Evolutionary conservation across 1,140 invertebrate genomes (phyloP).

Genomic region (Leptinotarsa defecta): DNA sequence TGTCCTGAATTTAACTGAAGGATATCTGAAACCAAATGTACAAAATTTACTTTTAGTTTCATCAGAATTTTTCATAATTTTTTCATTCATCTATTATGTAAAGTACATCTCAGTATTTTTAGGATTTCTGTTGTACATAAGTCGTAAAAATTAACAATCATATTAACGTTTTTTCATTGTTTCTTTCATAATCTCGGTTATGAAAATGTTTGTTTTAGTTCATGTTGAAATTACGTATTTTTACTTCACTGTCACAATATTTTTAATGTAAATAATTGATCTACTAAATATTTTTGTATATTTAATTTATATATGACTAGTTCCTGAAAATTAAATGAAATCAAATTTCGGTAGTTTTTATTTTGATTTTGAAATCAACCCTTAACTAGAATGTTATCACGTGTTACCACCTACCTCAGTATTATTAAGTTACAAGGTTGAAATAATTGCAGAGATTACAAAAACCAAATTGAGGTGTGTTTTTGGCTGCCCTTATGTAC

Average conservation of each 20-base stretch:
- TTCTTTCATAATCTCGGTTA: background rate
- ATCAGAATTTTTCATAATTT: constrained; percentile 30
- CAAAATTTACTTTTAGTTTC: constrained; percentile 33
- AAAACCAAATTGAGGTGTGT: too few species aligned
- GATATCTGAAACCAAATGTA: constrained; percentile 45
- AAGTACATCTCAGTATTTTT: constrained; percentile 40
- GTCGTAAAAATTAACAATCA: constrained; percentile 1
- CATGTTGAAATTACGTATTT: background rate
- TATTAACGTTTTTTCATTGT: background rate
- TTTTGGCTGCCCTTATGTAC: too few species aligned
- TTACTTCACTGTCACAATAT: constrained; percentile 6
- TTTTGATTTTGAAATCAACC: too few species aligned
- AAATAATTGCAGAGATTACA: too few species aligned
- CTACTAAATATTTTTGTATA: constrained; percentile 6
- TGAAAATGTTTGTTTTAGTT: background rate
- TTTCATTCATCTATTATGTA: constrained; percentile 24
- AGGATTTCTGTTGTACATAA: background rate
- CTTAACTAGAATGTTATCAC: too few species aligned
- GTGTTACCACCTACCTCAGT: too few species aligned
- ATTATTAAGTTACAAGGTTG: too few species aligned
- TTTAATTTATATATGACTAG: constrained; percentile 6
- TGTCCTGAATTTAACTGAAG: constrained; percentile 42
- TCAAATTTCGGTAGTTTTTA: background rate
- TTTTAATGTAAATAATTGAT: constrained; percentile 9
- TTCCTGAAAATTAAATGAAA: constrained; percentile 6